Evolutionary conservation across 2,113 vertebrate species (phyloP).

Genomic region (Acanthisitta chloris): DNA sequence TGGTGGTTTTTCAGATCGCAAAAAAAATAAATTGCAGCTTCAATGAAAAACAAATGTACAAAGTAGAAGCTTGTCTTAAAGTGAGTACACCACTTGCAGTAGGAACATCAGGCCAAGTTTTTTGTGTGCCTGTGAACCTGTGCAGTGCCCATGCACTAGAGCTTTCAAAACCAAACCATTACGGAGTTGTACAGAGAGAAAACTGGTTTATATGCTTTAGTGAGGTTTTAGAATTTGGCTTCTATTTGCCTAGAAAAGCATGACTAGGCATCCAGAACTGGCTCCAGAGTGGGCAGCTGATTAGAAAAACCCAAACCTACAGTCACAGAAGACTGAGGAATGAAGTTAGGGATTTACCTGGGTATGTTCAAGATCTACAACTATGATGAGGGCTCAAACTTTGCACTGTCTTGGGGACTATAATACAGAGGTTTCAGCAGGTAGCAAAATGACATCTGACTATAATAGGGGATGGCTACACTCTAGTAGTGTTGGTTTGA

Average conservation of each 20-base stretch:
- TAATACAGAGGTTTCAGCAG: neutral
- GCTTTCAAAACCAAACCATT: neutral
- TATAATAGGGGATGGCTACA: rapidly evolving
- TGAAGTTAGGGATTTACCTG: neutral
- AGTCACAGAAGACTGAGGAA: neutral
- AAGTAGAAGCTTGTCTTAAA: neutral
- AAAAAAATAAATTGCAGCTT: neutral
- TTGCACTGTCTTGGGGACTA: neutral
- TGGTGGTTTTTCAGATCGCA: neutral
- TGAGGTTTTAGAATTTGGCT: neutral
- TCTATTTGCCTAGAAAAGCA: neutral
- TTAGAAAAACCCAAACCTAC: rapidly evolving
- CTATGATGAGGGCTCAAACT: neutral
- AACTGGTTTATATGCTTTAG: neutral
- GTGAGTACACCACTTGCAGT: neutral
- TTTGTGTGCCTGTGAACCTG: neutral
- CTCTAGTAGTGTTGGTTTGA: neutral
- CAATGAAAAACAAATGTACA: neutral
- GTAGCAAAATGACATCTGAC: neutral
- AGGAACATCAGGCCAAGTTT: neutral
- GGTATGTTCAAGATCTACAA: rapidly evolving
- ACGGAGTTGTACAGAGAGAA: neutral
- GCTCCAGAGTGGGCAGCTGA: neutral
- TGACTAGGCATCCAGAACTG: neutral
- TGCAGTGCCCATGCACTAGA: neutral